Base-by-base conservation (phyloP, 2,888 invertebrate species). In the Hypolimnas misippus region DNA sequence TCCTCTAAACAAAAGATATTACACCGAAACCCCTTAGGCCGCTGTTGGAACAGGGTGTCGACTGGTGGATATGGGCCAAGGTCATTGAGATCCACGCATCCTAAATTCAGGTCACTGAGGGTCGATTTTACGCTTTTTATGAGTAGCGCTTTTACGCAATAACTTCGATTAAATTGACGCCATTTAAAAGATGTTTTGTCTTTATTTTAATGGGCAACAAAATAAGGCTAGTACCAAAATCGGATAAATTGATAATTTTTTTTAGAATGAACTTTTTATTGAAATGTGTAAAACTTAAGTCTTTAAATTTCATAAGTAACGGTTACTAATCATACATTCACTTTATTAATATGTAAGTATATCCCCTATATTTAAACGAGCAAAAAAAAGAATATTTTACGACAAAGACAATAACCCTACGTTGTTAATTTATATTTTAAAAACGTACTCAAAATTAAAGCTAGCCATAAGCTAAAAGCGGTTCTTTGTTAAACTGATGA, bases 31-130 rank as follows among this genome's bases (percentile, higher is more conserved):
- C 50, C 54, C 57, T 49, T n/a, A 10, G 31, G 50, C 33, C n/a
- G n/a, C 19, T n/a, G 38, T 46, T 29, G 14, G 7, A 29, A 49
- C 25, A 51, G 57, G 61, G 65, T 60, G 63, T 38, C 40, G 53
- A 57, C 57, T 33, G 19, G 16, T 54, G 54, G 35, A 65, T 62
- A 33, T 54, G 10, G 63, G 66, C 51, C 63, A 66, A 66, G 66
- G 66, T 55, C 61, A 50, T 50, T n/a, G 42, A 60, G 54, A 54
- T 33, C 50, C 55, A 63, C 61, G 57, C 54, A 58, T 57, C 60
- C 61, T 58, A 53, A 52, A 64, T 55, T 54, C 54, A 54, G 66
- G 61, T 61, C 60, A 66, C 51, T 31, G 31, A 50, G 17, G 46
- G 29, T 38, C 14, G 53, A 53, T 62, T 50, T 62, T 44, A 35